Base-by-base conservation (phyloP, 2,888 invertebrate species). In the Acrobasis suavella region DNA sequence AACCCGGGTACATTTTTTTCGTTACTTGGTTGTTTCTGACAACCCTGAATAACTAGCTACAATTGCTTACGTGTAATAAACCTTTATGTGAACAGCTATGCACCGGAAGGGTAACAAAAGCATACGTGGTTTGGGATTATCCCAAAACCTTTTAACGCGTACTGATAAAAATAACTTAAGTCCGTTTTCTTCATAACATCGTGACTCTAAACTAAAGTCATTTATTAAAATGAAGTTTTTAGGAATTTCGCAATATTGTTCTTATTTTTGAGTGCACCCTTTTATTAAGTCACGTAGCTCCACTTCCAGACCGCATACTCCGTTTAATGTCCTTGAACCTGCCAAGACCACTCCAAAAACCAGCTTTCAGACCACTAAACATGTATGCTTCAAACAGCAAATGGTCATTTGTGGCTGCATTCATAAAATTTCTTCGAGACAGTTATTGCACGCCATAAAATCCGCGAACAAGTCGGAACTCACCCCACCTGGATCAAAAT, bases 401-500 rank as follows among this genome's bases (percentile, higher is more conserved):
- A 50, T 51, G 60, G 39, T 14, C 52, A 60, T 60, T 51, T 50
- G 50, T 39, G 17, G 17, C 22, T 39, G 60, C 60, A 51, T 51
- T 42, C 39, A 60, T 60, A 60, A 60, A 60, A 52, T 60, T 38
- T 50, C 51, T 51, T 60, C 50, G 51, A 52, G 60, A 60, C 60
- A 60, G 60, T 60, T 60, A 60, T 60, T 60, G 60, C 51, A 42
- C 37, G 17, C 60, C 38, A 51, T 60, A 60, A 60, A 60, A 51
- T 51, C 14, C 16, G 39, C 60, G 58, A 51, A 49, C 16, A 49
- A 50, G 61, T 52, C 62, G 63, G 62, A 64, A 67, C 55, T 63
- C 50, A 64, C 61, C 62, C 58, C 63, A 64, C 51, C 54, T 60
- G 51, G 62, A 63, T 62, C 54, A 62, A 58, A 67, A 61, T 63